These are phyloP conservation scores for Nannoperca obscura DNA, from an alignment of 2,797 vertebrate species.

Conservation along the genomic window DNA sequence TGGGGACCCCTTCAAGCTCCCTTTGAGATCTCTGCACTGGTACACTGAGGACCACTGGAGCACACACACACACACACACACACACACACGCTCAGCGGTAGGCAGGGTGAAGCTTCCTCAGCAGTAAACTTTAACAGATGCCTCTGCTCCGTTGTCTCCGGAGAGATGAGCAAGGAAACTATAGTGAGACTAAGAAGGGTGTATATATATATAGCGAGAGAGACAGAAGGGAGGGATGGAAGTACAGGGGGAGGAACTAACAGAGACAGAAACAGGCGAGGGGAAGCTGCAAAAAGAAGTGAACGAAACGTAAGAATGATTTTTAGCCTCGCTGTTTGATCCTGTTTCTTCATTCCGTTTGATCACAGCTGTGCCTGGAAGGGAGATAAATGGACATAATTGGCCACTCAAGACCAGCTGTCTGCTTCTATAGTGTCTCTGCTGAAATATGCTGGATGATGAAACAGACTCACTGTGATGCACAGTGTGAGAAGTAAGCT, in stretches of 20 bases:
- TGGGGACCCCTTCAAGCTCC: constrained; percentile 13
- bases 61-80: constrained; percentile 32
- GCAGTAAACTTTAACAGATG: constrained; percentile 71
- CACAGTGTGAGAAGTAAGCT: constrained; percentile 31
- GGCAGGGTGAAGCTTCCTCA: constrained; percentile 64
- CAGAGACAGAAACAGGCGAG: constrained; percentile 63
- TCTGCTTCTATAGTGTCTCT: constrained; percentile 77
- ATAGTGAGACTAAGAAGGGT: constrained; percentile 44
- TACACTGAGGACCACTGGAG: constrained; percentile 11
- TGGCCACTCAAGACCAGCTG: constrained; percentile 84
- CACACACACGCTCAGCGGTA: constrained; percentile 45
- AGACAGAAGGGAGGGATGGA: constrained; percentile 41
- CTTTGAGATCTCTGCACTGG: constrained; percentile 23
- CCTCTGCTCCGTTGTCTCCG: constrained; percentile 55
- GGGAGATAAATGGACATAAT: constrained; percentile 85
- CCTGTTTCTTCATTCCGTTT: constrained; percentile 81
- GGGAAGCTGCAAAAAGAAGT: constrained; percentile 58
- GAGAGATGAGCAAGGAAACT: constrained; percentile 55
- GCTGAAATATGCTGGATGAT: constrained; percentile 71
- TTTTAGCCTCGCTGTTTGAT: constrained; percentile 76
- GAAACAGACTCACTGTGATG: constrained; percentile 63
- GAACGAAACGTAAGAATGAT: constrained; percentile 76
- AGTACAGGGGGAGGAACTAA: constrained; percentile 56
- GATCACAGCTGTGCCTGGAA: constrained; percentile 83
- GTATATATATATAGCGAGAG: constrained; percentile 14